Evolutionary conservation across 2,113 vertebrate genomes (phyloP).

Genomic region (Apaloderma vittatum): DNA sequence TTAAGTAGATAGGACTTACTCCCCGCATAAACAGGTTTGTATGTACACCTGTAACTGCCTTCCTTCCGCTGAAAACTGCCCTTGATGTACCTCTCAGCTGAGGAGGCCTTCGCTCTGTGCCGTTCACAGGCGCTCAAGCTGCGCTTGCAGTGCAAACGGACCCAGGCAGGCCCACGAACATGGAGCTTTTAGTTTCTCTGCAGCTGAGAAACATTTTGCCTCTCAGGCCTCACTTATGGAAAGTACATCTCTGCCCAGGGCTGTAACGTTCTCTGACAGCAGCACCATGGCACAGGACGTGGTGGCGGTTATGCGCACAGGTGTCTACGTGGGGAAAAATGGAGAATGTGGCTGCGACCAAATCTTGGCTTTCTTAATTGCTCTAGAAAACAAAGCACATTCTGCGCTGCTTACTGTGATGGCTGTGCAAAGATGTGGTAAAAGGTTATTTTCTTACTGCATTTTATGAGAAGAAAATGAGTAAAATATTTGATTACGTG

Average conservation of each 20-base stretch:
- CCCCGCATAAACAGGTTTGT: background rate
- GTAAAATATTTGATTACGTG: background rate
- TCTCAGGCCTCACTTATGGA: background rate
- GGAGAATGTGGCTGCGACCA: background rate
- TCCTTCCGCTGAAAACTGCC: background rate
- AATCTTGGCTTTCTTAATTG: background rate
- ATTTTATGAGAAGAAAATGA: background rate
- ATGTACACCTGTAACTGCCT: background rate
- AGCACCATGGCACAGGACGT: background rate
- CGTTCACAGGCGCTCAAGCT: background rate
- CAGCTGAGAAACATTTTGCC: background rate
- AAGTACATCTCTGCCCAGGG: background rate
- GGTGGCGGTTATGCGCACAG: accelerated
- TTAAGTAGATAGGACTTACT: background rate
- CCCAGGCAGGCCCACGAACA: background rate
- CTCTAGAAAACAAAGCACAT: background rate
- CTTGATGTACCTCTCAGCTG: background rate
- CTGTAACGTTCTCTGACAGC: background rate
- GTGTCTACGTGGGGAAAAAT: background rate
- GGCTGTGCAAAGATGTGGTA: background rate
- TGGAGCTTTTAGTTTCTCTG: too few species aligned
- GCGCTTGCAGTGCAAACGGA: background rate
- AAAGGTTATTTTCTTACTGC: background rate
- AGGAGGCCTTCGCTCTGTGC: background rate
- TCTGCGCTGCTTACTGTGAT: background rate